A percentile compares a stretch with the other conserved stretches of the same genome.
phyloP scores from a whole-genome alignment of 2,113 vertebrate genomes.

The Austrofundulus limnaeus region DNA sequence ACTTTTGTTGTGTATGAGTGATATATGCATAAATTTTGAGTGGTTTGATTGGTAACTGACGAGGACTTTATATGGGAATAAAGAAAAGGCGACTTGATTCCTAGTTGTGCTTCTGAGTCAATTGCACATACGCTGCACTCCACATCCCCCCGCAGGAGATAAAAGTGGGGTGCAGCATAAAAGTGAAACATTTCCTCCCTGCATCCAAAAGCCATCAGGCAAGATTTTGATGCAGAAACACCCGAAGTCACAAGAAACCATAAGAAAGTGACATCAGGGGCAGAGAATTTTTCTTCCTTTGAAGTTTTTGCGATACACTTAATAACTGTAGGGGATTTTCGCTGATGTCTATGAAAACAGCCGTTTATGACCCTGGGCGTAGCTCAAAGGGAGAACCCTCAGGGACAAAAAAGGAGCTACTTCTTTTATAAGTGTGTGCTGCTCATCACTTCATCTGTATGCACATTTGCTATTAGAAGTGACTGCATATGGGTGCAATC shows the following conservation, averaged over 20 bases:
- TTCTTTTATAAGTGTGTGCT: slow-evolving; percentile 15
- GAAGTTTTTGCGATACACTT: slow-evolving; percentile 56
- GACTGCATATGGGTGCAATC: background rate
- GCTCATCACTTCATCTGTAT: background rate
- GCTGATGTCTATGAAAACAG: slow-evolving; percentile 59
- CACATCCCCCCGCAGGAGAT: slow-evolving; percentile 4
- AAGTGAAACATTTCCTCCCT: slow-evolving; percentile 38
- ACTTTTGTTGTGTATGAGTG: no score
- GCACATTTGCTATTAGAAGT: background rate
- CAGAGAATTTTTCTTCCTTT: slow-evolving; percentile 49
- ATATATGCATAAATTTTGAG: no score
- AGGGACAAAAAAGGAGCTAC: slow-evolving; percentile 32
- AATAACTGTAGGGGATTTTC: slow-evolving; percentile 52
- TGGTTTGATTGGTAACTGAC: slow-evolving; percentile 6
- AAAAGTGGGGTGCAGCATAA: slow-evolving; percentile 43
- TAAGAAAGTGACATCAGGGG: slow-evolving; percentile 49
- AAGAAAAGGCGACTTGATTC: background rate
- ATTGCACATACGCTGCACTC: slow-evolving; percentile 1
- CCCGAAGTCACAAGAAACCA: slow-evolving; percentile 50
- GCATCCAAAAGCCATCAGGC: slow-evolving; percentile 45
- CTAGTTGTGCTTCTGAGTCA: slow-evolving; percentile 10
- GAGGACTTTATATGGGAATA: slow-evolving; percentile 1
- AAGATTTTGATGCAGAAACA: slow-evolving; percentile 39
- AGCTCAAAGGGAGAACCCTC: slow-evolving; percentile 46
- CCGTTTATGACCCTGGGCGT: slow-evolving; percentile 35